Conservation (phyloP, 2,797 vertebrate species). For the Cynopterus sphinx region DNA sequence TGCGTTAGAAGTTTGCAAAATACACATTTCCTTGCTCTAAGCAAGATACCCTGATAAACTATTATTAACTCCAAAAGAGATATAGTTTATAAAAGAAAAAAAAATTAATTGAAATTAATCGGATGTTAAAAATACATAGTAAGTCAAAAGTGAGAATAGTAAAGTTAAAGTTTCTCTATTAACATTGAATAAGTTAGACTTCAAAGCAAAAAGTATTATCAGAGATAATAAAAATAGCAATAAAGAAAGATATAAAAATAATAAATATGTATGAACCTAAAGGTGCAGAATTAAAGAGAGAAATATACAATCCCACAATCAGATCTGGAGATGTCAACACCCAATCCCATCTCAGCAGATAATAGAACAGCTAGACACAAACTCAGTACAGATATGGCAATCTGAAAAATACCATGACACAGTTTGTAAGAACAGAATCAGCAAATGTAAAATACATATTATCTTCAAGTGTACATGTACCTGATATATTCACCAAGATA, state of each 20-base stretch:
- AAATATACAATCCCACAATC: not conserved
- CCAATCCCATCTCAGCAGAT: not conserved
- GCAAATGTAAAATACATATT: not conserved
- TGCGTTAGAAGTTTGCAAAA: not conserved
- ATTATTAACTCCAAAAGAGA: not conserved
- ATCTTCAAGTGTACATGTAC: not conserved
- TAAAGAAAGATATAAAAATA: not conserved
- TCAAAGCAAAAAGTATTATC: not conserved
- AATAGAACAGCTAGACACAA: not conserved
- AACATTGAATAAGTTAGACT: not conserved
- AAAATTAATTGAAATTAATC: not conserved
- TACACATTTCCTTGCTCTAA: not conserved
- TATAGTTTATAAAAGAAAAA: not conserved
- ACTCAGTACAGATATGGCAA: not conserved
- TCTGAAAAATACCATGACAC: not conserved
- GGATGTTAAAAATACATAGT: not conserved
- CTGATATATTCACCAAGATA: not conserved
- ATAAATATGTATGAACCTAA: not conserved
- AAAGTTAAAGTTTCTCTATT: not conserved
- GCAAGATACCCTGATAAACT: not conserved
- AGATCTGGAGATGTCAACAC: not conserved
- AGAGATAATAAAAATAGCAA: constrained; percentile 19
- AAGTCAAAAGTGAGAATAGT: not conserved
- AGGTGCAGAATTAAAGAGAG: not conserved
- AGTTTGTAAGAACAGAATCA: not conserved